phyloP scores from a whole-genome alignment of 2,113 vertebrate species.

The Myocastor coypus region DNA sequence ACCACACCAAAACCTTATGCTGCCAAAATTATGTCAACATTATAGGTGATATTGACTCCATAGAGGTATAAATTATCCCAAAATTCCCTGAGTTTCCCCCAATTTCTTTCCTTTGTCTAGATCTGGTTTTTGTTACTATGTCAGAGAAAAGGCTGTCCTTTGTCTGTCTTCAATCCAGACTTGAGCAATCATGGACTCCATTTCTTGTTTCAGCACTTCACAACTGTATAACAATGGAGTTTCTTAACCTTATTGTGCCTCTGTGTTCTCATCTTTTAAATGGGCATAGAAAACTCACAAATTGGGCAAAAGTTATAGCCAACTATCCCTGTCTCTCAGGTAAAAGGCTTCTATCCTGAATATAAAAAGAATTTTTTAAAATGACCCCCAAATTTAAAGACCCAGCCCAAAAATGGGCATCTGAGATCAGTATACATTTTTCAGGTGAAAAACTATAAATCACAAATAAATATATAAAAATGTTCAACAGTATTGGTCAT shows the following conservation, averaged over 20 bases:
- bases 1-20: conserved; percentile 32
- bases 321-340: too few relatives aligned
- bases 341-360: too few relatives aligned
- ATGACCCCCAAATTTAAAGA: too few relatives aligned
- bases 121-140: conserved; percentile 46
- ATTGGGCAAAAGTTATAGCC: too few relatives aligned
- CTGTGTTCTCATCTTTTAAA: conserved; percentile 44
- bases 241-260: neutral
- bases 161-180: conserved; percentile 16
- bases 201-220: neutral
- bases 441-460: too few relatives aligned
- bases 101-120: conserved; percentile 52
- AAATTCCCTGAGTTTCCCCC: conserved; percentile 38
- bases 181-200: neutral
- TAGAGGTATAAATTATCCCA: conserved; percentile 36
- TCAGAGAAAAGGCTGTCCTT: neutral
- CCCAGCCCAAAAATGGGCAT: too few relatives aligned
- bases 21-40: conserved; percentile 65
- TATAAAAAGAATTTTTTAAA: too few relatives aligned
- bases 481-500: too few relatives aligned
- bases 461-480: too few relatives aligned
- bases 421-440: too few relatives aligned
- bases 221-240: neutral
- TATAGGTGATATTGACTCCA: conserved; percentile 10
- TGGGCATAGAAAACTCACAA: neutral